Conservation (phyloP, 2,113 vertebrate genomes). For the Marmota monax region DNA sequence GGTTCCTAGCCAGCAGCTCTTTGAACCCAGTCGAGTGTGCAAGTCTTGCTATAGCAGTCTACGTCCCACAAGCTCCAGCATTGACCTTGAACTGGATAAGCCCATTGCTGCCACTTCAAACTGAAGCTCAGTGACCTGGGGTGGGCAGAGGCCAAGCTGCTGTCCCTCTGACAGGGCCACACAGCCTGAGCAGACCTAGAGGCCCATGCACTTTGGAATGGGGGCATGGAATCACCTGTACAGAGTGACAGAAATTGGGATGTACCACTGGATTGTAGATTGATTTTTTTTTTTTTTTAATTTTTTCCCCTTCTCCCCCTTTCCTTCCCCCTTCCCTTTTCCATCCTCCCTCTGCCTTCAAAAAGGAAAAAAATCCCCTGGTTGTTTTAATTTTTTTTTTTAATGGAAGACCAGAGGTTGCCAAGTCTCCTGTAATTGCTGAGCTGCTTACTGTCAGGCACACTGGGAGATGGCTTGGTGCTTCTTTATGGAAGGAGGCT, state of each 20-base stretch:
- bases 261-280: constrained; percentile 79
- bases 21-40: constrained; percentile 97
- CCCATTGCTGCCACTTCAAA: constrained; percentile 96
- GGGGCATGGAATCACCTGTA: constrained; percentile 68
- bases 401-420: constrained; percentile 72
- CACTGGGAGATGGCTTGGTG: background rate
- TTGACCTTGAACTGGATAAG: constrained; percentile 95
- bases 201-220: constrained; percentile 78
- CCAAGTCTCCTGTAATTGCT: constrained; percentile 37
- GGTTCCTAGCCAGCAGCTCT: constrained; percentile 98
- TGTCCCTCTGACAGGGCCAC: constrained; percentile 55
- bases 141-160: constrained; percentile 68
- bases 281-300: constrained; percentile 67
- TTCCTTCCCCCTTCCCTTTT: constrained; percentile 27
- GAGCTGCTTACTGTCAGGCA: constrained; percentile 50
- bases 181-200: constrained; percentile 62
- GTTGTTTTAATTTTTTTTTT: constrained; percentile 71
- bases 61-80: constrained; percentile 88
- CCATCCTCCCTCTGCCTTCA: constrained; percentile 71
- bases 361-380: constrained; percentile 58
- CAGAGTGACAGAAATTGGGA: constrained; percentile 76
- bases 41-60: constrained; percentile 96
- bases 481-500: constrained; percentile 4
- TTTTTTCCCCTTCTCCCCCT: too few relatives aligned
- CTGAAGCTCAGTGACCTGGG: constrained; percentile 84